Conservation (phyloP, 2,113 vertebrate species). For the Pavo muticus region DNA sequence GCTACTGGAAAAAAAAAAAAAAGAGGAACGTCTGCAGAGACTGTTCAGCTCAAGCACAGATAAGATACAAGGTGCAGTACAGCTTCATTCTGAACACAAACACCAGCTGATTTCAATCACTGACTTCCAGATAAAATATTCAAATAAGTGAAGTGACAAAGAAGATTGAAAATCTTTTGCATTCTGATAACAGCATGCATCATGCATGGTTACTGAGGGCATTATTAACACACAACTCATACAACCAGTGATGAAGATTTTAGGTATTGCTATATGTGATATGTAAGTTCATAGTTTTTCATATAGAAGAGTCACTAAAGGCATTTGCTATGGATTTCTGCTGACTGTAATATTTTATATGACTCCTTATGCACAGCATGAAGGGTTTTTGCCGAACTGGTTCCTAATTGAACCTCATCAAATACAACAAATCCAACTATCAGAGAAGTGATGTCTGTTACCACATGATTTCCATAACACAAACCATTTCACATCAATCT, state of each 20-base stretch:
- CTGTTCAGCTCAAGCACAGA: background rate
- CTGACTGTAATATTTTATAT: background rate
- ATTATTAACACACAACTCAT: background rate
- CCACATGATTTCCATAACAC: background rate
- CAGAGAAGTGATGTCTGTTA: background rate
- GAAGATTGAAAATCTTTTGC: slow-evolving; percentile 16
- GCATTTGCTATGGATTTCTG: background rate
- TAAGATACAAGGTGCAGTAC: background rate
- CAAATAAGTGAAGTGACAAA: slow-evolving; percentile 50
- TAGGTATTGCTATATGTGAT: background rate
- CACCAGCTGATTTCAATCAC: slow-evolving; percentile 37
- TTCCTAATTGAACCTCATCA: background rate
- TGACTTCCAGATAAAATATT: slow-evolving; percentile 20
- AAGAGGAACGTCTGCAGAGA: background rate
- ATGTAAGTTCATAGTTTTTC: background rate
- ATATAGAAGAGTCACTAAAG: background rate
- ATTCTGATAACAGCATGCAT: background rate
- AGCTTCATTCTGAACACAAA: background rate
- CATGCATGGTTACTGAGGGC: background rate
- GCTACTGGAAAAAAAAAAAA: background rate
- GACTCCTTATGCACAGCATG: background rate
- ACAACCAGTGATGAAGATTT: background rate
- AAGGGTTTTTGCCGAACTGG: background rate
- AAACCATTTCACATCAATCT: background rate
- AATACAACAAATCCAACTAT: background rate